phyloP scores from a whole-genome alignment of 2,113 vertebrate genomes.

The Progne subis region DNA sequence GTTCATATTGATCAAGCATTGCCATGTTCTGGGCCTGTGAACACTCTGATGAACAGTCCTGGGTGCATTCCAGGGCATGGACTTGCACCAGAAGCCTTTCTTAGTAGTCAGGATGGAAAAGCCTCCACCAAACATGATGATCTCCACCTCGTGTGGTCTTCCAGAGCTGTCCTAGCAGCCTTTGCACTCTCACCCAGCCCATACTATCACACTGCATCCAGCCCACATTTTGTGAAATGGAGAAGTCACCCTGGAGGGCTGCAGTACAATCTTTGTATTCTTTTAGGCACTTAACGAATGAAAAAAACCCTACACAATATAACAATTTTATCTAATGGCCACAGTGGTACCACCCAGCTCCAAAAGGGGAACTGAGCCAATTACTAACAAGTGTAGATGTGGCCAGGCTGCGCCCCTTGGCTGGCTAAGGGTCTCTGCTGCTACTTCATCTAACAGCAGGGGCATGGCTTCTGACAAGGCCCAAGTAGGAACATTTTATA shows the following conservation, averaged over 20 bases:
- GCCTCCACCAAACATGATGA: accelerated
- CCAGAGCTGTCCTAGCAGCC: neutral
- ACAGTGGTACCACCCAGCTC: neutral
- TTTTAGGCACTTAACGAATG: neutral
- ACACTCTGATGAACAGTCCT: neutral
- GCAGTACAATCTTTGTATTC: neutral
- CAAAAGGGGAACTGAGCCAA: neutral
- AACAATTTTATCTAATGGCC: neutral
- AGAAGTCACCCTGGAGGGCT: neutral
- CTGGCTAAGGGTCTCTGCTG: neutral
- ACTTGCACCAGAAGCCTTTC: neutral
- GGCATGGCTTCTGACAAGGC: neutral
- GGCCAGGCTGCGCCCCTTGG: neutral
- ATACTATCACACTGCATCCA: neutral
- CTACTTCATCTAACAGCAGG: neutral
- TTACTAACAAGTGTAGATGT: neutral
- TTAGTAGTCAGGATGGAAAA: neutral
- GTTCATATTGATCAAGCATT: neutral
- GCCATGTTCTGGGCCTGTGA: neutral
- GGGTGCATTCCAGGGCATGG: neutral
- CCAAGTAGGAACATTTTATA: neutral
- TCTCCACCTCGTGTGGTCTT: neutral
- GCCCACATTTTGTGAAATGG: neutral
- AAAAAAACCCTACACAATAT: neutral
- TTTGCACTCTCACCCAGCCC: neutral